phyloP scores from a whole-genome alignment of 2,888 invertebrate species.

The Latrodectus hesperus region DNA sequence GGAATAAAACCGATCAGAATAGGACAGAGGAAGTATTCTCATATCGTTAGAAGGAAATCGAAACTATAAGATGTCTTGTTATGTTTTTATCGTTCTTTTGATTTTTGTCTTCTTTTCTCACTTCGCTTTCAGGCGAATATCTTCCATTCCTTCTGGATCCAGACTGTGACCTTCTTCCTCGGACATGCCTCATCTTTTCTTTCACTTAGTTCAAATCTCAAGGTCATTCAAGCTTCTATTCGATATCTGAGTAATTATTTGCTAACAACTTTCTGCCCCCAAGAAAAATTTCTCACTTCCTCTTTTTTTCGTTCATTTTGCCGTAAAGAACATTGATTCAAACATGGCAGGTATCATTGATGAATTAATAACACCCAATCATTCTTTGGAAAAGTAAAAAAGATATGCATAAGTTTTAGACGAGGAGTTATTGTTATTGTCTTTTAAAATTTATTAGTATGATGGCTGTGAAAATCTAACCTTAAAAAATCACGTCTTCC shows the following conservation, averaged over 20 bases:
- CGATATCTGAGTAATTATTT: constrained; percentile 29
- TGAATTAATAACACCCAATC: neutral
- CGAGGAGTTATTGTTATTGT: too few species aligned
- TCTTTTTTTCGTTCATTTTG: neutral
- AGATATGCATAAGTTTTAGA: too few species aligned
- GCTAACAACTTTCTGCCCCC: constrained; percentile 23
- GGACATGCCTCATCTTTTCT: too few species aligned
- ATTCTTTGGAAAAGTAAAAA: neutral
- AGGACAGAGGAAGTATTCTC: too few species aligned
- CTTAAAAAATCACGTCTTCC: too few species aligned
- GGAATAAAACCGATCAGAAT: too few species aligned
- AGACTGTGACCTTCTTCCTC: neutral
- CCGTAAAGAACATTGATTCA: neutral
- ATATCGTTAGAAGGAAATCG: too few species aligned
- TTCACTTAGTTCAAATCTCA: too few species aligned
- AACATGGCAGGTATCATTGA: neutral
- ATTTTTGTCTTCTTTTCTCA: neutral
- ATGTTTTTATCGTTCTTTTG: neutral
- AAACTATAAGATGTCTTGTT: too few species aligned
- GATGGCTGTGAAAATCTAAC: too few species aligned
- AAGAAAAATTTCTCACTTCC: constrained; percentile 12
- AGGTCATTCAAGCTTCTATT: constrained; percentile 20
- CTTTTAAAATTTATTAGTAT: too few species aligned
- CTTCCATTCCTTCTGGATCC: neutral
- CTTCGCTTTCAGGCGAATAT: neutral